These are phyloP conservation scores for Euproctis similis DNA, from an alignment of 2,888 invertebrate species.

Conservation along the genomic window DNA sequence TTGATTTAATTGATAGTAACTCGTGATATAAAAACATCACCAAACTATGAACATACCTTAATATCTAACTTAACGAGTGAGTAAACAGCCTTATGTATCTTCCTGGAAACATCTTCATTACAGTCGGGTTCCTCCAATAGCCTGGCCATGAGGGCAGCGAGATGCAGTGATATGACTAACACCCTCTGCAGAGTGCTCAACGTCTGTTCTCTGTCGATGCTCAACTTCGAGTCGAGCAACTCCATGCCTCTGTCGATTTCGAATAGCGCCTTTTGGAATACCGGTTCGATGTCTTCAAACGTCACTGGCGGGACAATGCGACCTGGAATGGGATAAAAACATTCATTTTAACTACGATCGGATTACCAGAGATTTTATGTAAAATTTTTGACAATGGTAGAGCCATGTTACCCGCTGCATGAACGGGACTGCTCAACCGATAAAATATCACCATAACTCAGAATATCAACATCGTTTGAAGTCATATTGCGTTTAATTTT, in stretches of 20 bases:
- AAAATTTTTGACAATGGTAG: too few species aligned
- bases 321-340: slow-evolving; percentile 48
- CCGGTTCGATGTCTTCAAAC: slow-evolving; percentile 87
- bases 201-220: slow-evolving; percentile 82
- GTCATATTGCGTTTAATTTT: too few species aligned
- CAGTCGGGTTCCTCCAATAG: slow-evolving; percentile 76
- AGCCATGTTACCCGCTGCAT: too few species aligned
- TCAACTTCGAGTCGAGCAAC: slow-evolving; percentile 75
- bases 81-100: slow-evolving; percentile 84
- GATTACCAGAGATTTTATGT: too few species aligned
- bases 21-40: too few species aligned
- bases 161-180: slow-evolving; percentile 88
- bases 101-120: slow-evolving; percentile 63
- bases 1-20: too few species aligned
- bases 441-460: too few species aligned
- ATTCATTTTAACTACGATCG: too few species aligned
- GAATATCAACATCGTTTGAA: too few species aligned
- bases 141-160: slow-evolving; percentile 85
- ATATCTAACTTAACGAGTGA: slow-evolving; percentile 83
- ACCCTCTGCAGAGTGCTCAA: slow-evolving; percentile 85
- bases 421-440: too few species aligned
- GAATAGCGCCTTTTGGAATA: slow-evolving; percentile 87
- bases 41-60: slow-evolving; percentile 55
- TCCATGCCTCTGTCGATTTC: slow-evolving; percentile 82
- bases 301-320: slow-evolving; percentile 87